Percentiles rank a stretch among this genome's conserved stretches.
Conservation (phyloP, 1,140 invertebrate species). For the Drosophila willistoni region DNA sequence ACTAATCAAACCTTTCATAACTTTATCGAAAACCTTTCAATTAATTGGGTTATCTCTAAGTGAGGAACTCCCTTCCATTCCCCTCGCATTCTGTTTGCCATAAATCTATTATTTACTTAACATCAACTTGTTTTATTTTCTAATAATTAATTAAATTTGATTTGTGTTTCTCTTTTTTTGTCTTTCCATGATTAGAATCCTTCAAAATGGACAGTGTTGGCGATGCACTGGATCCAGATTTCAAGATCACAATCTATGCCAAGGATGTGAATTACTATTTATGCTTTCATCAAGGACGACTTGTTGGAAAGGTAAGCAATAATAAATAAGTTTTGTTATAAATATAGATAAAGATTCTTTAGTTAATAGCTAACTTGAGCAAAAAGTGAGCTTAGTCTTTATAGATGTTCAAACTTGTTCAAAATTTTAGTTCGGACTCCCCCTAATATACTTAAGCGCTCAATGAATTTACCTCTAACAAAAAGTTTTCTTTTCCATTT, state of each 20-base stretch:
- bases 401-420: not conserved
- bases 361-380: too few species aligned
- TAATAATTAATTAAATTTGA: constrained; percentile 68
- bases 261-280: constrained; percentile 72
- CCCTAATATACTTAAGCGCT: not conserved
- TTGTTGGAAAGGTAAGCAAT: constrained; percentile 78
- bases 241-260: constrained; percentile 76
- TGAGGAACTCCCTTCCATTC: not conserved
- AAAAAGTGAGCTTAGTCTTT: too few species aligned
- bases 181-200: constrained; percentile 54
- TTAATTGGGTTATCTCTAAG: constrained; percentile 76
- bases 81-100: constrained; percentile 6
- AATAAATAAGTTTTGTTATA: too few species aligned
- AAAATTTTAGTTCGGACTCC: not conserved
- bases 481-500: not conserved
- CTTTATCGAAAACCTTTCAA: constrained; percentile 79
- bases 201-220: constrained; percentile 72
- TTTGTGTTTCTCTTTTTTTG: constrained; percentile 39
- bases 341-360: too few species aligned
- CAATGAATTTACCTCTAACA: constrained; percentile 7
- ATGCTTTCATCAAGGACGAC: constrained; percentile 69
- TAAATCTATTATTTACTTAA: constrained; percentile 64
- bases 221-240: constrained; percentile 64
- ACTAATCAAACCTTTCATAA: constrained; percentile 75
- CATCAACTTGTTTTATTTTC: constrained; percentile 46